Evolutionary conservation across 1,140 invertebrate species (phyloP), one percentile per base, ranked within the genome.

Genomic region (Pogonomyrmex barbatus): DNA sequence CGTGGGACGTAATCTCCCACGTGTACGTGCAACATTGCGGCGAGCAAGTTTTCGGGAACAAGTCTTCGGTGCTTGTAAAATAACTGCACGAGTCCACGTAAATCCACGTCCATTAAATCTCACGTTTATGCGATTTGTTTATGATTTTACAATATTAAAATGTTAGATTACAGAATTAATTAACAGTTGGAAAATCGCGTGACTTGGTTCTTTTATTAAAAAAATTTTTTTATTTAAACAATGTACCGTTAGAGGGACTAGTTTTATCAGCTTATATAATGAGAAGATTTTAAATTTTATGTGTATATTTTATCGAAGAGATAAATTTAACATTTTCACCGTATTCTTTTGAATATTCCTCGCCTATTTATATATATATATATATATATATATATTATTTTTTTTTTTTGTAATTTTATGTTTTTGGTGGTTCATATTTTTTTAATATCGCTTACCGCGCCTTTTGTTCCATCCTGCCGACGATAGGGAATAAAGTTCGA

Each of bases 21-120:
- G 36, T 54, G n/a, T 67, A 73, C 17, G 39, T 63, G 67, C 84
- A 88, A 88, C 70, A 68, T 86, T 47, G 87, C 73, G 54, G 77
- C 52, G 36, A 60, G 17, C 65, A 33, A 42, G 17, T 9, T 65
- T 3, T 77, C 42, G 42, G 54, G 33, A 68, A 47, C 65, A 47
- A 47, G 24, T 17, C 81, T 2, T 54, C 47, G 12, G n/a, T 42
- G 36, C 12, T 58, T 47, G 42, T 52, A n/a, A 81, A 81, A 30
- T 42, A 68, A n/a, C 60, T n/a, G 5, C 8, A 24, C 24, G 30
- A 24, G 24, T 24, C 8, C 4, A 42, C 3, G 62, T n/a, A 70
- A 54, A 70, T 56, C 63, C n/a, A n/a, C n/a, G n/a, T n/a, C n/a
- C 17, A 6, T 50, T 47, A n/a, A 2, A n/a, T 63, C 4, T 77